A percentile compares a stretch with the other conserved stretches of the same genome.
phyloP scores from a whole-genome alignment of 2,113 vertebrate genomes.

The Charina bottae region DNA sequence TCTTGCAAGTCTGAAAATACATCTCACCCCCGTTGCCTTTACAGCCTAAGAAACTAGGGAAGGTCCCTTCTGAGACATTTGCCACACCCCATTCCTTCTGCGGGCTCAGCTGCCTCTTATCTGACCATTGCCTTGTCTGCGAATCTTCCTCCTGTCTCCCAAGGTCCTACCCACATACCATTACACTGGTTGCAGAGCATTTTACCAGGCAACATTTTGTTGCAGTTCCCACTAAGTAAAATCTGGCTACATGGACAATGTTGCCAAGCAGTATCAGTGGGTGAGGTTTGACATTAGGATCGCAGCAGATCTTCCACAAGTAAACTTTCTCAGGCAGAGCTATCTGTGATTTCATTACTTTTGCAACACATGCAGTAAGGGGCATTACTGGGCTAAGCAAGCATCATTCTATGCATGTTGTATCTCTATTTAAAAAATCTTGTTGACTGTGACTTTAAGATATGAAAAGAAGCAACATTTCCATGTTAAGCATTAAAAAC shows the following conservation, averaged over 20 bases:
- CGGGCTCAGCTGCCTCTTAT: no score
- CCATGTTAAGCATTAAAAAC: slow-evolving; percentile 12
- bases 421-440: slow-evolving; percentile 21
- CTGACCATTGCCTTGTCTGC: no score
- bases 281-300: background rate
- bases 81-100: no score
- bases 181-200: background rate
- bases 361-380: slow-evolving; percentile 39
- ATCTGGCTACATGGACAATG: background rate
- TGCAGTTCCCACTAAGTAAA: background rate
- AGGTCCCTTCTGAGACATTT: no score
- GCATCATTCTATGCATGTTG: slow-evolving; percentile 45
- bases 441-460: slow-evolving; percentile 34
- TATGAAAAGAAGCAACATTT: slow-evolving; percentile 40
- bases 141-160: no score
- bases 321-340: slow-evolving; percentile 13
- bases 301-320: background rate
- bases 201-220: background rate
- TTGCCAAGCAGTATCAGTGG: background rate
- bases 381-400: slow-evolving; percentile 1
- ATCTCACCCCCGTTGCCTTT: no score
- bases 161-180: no score
- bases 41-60: no score
- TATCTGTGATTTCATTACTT: slow-evolving; percentile 31
- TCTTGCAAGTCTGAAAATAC: no score